Base-by-base conservation (phyloP, 2,113 vertebrate species). In the Nothoprocta perdicaria region DNA sequence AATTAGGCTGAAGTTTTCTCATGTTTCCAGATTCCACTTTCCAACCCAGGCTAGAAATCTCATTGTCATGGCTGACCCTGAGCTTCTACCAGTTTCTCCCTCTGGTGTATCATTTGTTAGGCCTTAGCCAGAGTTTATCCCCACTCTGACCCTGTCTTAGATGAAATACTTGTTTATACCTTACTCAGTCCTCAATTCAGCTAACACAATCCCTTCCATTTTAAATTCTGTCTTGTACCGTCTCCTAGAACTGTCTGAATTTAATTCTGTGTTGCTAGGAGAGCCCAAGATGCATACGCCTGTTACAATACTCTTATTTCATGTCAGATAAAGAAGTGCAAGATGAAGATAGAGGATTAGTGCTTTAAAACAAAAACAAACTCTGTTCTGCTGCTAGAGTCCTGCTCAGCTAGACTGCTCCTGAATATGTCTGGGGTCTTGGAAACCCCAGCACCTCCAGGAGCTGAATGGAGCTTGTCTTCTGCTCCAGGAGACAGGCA, bases 161-260 rank as follows among this genome's bases (percentile, higher is more conserved):
- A 73, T 94, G 88, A 94, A 94, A 91, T 94, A 88, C 85, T 93
- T 96, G 87, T 95, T 95, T 92, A 88, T 89, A 68, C 63, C 73
- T 89, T 88, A 50, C 66, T 90, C 53, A 60, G 61, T 94, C 88
- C 80, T 82, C 50, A 22, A 31, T 18, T 89, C 40, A 78, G 76
- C 61, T 91, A 92, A 83, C 75, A 43, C 84, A 82, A 85, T 75
- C 76, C 57, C 52, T 31, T 71, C 48, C 35, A 38, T 55, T 69
- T 82, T 90, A 92, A 90, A 89, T 90, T 89, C 71, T 23, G 68
- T 85, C 29, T 35, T 95, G 84, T 80, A 93, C 74, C 75, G 72
- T 87, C 63, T 93, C 68, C 79, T 90, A 92, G 81, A 80, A 50
- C 80, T 78, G 89, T 78, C 68, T 74, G 68, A 52, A 52, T 89